A percentile compares a stretch with the other conserved stretches of the same genome.
Evolutionary conservation across 2,888 invertebrate species (phyloP).

Genomic region (Trachelus stipa): DNA sequence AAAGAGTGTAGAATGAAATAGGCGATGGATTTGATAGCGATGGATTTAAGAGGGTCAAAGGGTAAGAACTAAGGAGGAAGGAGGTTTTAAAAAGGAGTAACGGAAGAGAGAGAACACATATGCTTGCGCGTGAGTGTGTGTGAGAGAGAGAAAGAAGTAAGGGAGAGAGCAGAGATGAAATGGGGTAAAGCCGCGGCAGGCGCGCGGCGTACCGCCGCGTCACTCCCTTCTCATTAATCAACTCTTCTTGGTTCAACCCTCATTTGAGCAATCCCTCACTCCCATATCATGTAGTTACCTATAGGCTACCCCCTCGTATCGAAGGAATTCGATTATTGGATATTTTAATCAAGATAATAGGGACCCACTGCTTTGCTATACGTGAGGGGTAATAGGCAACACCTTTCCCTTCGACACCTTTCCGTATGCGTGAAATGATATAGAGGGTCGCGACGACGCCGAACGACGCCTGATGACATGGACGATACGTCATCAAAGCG

Average conservation of each 20-base stretch:
- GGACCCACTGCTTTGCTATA: slow-evolving; percentile 28
- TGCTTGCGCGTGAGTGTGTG: not conserved
- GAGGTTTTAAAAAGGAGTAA: slow-evolving; percentile 14
- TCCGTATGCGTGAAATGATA: not conserved
- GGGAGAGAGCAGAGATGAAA: slow-evolving; percentile 40
- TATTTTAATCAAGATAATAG: slow-evolving; percentile 61
- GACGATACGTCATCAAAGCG: not conserved
- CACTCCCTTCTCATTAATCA: slow-evolving; percentile 62
- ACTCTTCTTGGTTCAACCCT: slow-evolving; percentile 34
- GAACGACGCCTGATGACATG: not conserved
- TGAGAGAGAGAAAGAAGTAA: slow-evolving; percentile 31
- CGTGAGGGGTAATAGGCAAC: slow-evolving; percentile 23
- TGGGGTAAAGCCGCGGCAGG: slow-evolving; percentile 42
- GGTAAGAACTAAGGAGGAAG: not conserved
- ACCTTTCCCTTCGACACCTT: slow-evolving; percentile 15
- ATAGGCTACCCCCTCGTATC: slow-evolving; percentile 19
- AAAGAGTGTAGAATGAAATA: slow-evolving; percentile 12
- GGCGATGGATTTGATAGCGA: not conserved
- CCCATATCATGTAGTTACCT: slow-evolving; percentile 23
- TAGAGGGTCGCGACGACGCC: not conserved
- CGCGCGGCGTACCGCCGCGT: slow-evolving; percentile 53
- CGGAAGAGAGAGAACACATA: slow-evolving; percentile 3
- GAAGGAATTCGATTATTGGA: slow-evolving; percentile 58
- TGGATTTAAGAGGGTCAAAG: not conserved
- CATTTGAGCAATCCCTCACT: slow-evolving; percentile 23